phyloP scores from a whole-genome alignment of 2,113 vertebrate genomes.

The Crotophaga sulcirostris region DNA sequence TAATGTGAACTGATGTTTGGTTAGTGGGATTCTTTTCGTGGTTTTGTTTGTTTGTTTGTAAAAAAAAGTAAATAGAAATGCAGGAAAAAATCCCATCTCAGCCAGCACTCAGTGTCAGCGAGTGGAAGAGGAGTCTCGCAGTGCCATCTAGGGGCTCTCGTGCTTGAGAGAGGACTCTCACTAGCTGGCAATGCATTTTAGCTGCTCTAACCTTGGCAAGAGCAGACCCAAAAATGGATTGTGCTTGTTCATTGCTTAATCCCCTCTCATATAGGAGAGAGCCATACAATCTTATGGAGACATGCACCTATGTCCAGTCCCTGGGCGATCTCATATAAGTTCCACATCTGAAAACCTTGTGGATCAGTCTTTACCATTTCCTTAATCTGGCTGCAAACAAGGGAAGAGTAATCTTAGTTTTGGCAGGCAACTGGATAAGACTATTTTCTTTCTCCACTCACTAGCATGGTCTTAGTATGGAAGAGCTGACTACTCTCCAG shows the following conservation, averaged over 20 bases:
- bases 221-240: not conserved
- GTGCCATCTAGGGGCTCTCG: not conserved
- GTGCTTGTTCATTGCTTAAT: not conserved
- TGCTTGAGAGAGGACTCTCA: not conserved
- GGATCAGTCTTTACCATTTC: not conserved
- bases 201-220: not conserved
- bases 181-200: not conserved
- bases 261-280: no score
- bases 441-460: not conserved
- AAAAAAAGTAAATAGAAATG: not conserved
- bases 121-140: not conserved
- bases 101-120: no score
- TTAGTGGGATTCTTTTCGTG: not conserved
- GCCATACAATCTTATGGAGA: not conserved
- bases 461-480: not conserved
- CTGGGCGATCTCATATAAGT: not conserved
- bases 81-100: not conserved
- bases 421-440: not conserved
- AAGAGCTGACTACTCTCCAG: not conserved
- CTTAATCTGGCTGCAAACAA: not conserved
- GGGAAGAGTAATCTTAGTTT: not conserved
- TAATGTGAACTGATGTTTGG: not conserved
- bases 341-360: not conserved
- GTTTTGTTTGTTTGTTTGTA: not conserved
- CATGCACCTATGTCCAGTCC: accelerated